These are phyloP conservation scores for Drosophila sordidapex DNA, from an alignment of 2,888 invertebrate genomes.

Conservation along the genomic window DNA sequence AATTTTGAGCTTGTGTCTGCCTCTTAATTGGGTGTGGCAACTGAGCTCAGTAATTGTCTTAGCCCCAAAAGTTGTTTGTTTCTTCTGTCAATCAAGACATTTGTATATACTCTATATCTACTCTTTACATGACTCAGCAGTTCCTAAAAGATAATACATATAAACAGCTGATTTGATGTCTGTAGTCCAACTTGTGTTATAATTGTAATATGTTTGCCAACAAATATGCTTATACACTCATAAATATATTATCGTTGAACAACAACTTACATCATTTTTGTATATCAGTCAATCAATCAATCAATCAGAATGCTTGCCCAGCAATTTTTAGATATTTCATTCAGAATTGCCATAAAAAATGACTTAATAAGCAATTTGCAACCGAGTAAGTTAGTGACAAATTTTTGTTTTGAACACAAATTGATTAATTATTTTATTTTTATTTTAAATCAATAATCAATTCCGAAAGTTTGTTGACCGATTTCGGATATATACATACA, in stretches of 20 bases:
- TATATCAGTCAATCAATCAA: neutral
- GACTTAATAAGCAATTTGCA: neutral
- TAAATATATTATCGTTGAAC: neutral
- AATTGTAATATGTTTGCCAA: neutral
- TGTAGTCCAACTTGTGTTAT: neutral
- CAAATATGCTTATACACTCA: neutral
- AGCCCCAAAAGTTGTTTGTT: conserved; percentile 16
- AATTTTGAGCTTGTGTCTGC: conserved; percentile 20
- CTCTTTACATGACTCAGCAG: neutral
- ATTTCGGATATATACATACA: neutral
- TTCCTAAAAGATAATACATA: neutral
- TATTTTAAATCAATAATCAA: neutral
- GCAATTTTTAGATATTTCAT: too few relatives aligned
- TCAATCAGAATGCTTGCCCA: too few relatives aligned
- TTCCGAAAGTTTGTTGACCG: neutral
- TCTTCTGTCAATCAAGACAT: neutral
- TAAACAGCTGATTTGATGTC: neutral
- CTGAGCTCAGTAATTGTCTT: conserved; percentile 38
- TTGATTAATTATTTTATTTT: neutral
- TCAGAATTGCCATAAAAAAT: neutral
- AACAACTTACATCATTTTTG: neutral
- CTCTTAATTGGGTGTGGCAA: conserved; percentile 55
- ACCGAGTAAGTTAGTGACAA: neutral
- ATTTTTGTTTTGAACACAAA: neutral
- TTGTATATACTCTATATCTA: neutral